These are phyloP conservation scores for Slavum lentiscoides DNA, from an alignment of 2,888 invertebrate species.

Conservation along the genomic window DNA sequence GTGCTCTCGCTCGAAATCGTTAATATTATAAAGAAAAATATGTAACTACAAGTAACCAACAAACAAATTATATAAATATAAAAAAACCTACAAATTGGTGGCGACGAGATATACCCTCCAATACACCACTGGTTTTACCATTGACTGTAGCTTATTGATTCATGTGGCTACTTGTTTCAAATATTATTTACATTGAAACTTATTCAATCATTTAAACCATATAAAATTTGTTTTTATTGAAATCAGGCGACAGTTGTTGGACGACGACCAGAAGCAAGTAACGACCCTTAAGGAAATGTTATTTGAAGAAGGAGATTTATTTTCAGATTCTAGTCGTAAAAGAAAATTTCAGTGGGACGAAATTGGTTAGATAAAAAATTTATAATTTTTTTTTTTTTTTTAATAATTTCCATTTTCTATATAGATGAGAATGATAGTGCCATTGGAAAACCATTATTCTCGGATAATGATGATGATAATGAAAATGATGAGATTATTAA, in stretches of 20 bases:
- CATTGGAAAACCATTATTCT: slow-evolving; percentile 39
- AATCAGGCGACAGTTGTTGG: slow-evolving; percentile 74
- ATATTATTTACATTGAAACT: too few relatives aligned
- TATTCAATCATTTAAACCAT: background rate
- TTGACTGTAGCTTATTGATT: too few relatives aligned
- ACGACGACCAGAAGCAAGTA: slow-evolving; percentile 85
- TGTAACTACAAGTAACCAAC: too few relatives aligned
- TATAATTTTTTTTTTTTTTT: background rate
- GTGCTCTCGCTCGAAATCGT: too few relatives aligned
- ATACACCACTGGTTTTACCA: background rate
- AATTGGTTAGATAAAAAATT: slow-evolving; percentile 62
- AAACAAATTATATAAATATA: too few relatives aligned
- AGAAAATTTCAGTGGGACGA: slow-evolving; percentile 86
- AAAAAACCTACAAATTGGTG: too few relatives aligned
- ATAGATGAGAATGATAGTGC: slow-evolving; percentile 59
- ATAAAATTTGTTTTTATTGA: background rate
- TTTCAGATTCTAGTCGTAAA: slow-evolving; percentile 74
- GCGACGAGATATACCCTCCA: too few relatives aligned
- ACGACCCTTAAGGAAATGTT: slow-evolving; percentile 81
- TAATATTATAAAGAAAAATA: too few relatives aligned
- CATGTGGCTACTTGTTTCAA: too few relatives aligned
- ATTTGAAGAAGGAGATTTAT: slow-evolving; percentile 86
- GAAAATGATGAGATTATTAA: slow-evolving; percentile 66
- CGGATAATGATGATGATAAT: slow-evolving; percentile 58
- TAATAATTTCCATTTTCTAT: slow-evolving; percentile 59